Evolutionary conservation across 2,113 vertebrate genomes (phyloP).

Genomic region (Manacus vitellinus): DNA sequence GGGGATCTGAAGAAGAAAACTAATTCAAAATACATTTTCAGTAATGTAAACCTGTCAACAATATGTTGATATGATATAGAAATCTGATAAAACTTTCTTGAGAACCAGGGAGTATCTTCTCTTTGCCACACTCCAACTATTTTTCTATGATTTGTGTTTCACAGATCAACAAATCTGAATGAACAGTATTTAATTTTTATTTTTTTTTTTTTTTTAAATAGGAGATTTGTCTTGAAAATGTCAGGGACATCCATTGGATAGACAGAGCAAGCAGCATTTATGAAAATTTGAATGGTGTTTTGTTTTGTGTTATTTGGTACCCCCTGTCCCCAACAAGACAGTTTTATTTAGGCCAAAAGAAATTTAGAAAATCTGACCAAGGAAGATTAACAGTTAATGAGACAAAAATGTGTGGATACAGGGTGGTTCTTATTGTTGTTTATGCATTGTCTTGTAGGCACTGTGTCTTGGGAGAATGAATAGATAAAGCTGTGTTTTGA

Average conservation of each 20-base stretch:
- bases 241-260: not conserved
- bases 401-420: not conserved
- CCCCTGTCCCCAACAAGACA: not conserved
- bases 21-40: not conserved
- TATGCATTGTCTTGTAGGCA: not conserved
- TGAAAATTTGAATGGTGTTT: not conserved
- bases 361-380: not conserved
- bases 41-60: not conserved
- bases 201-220: too few species aligned
- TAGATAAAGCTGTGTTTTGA: not conserved
- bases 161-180: not conserved
- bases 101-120: not conserved
- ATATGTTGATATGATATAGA: not conserved
- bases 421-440: not conserved
- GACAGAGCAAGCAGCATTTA: not conserved
- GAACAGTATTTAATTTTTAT: not conserved
- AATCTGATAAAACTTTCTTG: not conserved
- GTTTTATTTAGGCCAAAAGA: not conserved
- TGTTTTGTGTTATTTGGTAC: not conserved
- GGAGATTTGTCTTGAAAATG: not conserved
- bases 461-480: not conserved
- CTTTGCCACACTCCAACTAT: not conserved
- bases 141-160: not conserved
- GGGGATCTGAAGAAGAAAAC: not conserved
- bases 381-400: not conserved